Percentiles rank a stretch among this genome's conserved stretches.
These are phyloP conservation scores for Ischnus inquisitorius DNA, from an alignment of 2,888 invertebrate species.

Conservation along the genomic window DNA sequence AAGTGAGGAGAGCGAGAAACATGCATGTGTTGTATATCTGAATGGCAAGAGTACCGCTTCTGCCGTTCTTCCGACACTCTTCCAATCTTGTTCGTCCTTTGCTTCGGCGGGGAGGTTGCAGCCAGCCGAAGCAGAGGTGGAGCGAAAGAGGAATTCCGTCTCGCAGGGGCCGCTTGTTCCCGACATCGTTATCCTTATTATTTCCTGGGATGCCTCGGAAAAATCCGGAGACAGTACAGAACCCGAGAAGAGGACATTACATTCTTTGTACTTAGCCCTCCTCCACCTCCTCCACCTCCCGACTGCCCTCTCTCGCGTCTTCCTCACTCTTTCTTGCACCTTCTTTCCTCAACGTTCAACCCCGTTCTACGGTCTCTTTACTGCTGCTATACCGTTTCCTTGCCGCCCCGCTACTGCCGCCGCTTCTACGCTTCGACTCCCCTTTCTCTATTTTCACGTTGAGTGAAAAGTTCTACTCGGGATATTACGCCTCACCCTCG, in stretches of 20 bases:
- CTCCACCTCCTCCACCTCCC: slow-evolving; percentile 62
- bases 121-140: slow-evolving; percentile 29
- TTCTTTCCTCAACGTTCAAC: background rate
- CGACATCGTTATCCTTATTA: slow-evolving; percentile 81
- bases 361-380: background rate
- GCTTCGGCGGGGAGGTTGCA: slow-evolving; percentile 5
- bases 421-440: slow-evolving; percentile 31
- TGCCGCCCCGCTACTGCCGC: slow-evolving; percentile 18
- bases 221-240: slow-evolving; percentile 81
- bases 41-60: background rate
- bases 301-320: slow-evolving; percentile 55
- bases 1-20: background rate
- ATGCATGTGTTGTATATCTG: slow-evolving; percentile 3
- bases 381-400: slow-evolving; percentile 37
- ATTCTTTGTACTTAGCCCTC: slow-evolving; percentile 82
- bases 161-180: slow-evolving; percentile 70
- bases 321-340: slow-evolving; percentile 55
- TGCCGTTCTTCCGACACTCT: slow-evolving; percentile 14
- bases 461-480: slow-evolving; percentile 84
- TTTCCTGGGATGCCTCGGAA: slow-evolving; percentile 80
- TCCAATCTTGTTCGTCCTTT: slow-evolving; percentile 25
- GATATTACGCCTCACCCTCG: slow-evolving; percentile 82
- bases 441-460: slow-evolving; percentile 79
- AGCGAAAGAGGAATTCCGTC: slow-evolving; percentile 63
- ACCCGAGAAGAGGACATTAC: slow-evolving; percentile 79